Evolutionary conservation across 2,797 vertebrate species (phyloP), one percentile per base, ranked within the genome.

Genomic region (Typhlichthys subterraneus): DNA sequence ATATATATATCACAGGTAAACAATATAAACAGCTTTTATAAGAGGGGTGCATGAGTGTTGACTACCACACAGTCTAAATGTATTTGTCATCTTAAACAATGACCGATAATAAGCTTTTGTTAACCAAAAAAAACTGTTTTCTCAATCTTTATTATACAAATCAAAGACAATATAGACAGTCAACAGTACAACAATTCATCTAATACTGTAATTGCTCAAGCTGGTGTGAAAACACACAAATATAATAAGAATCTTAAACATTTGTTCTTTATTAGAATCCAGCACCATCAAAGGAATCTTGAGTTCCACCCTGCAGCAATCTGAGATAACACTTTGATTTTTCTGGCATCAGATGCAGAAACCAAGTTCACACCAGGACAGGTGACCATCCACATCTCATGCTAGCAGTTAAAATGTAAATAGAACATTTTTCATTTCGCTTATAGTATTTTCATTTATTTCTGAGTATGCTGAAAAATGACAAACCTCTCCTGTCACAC

Each of bases 81-180:
- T 71, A 68, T 77, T 76, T 80, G 87, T 90, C 85, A 90, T 90
- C 83, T 88, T 85, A 84, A 91, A 90, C 86, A 90, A 90, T 87
- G 87, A 91, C 85, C 80, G 80, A 72, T 61, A 91, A 87, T 77
- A 84, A 59, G 67, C 75, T 85, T 84, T 79, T 85, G 77, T 88
- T 88, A 86, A 88, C 76, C 85, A 78, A 86, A 87, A 82, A 59
- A n/a, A n/a, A n/a, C n/a, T n/a, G n/a, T n/a, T 82, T 86, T 70
- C 85, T 88, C 83, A 80, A 77, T 79, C 85, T 89, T 90, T 90
- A 88, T 88, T 88, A 88, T 84, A 89, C 89, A 87, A 77, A 88
- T 81, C 81, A 84, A 82, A 70, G 84, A 82, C 84, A 79, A 38
- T 38, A 85, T 74, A 80, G 86, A 83, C 85, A 88, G 78, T 69